phyloP scores from a whole-genome alignment of 2,888 invertebrate species.

The Leptarthrus brevirostris region DNA sequence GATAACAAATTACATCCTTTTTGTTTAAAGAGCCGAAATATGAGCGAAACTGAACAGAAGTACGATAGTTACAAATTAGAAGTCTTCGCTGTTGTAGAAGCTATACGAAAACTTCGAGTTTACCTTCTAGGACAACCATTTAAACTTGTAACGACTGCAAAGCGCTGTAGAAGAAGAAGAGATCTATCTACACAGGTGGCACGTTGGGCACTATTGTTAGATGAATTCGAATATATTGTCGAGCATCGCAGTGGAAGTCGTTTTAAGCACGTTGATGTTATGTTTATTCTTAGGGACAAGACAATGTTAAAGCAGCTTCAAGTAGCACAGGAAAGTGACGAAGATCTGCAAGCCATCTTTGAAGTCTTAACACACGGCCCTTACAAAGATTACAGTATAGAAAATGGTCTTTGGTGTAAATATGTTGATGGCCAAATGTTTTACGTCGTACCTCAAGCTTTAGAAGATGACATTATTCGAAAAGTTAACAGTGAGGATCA shows the following conservation, averaged over 20 bases:
- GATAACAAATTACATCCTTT: neutral
- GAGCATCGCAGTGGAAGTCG: slow-evolving; percentile 55
- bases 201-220: slow-evolving; percentile 55
- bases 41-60: no score
- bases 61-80: no score
- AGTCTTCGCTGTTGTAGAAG: slow-evolving; percentile 47
- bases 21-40: slow-evolving; percentile 1
- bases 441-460: slow-evolving; percentile 49
- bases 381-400: slow-evolving; percentile 5
- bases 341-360: slow-evolving; percentile 32
- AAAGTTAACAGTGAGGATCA: slow-evolving; percentile 50
- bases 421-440: neutral
- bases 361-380: neutral
- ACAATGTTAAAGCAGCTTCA: slow-evolving; percentile 5
- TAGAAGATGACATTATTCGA: slow-evolving; percentile 49
- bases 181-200: slow-evolving; percentile 54
- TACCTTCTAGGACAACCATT: slow-evolving; percentile 55
- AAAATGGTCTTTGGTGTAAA: slow-evolving; percentile 10
- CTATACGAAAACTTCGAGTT: slow-evolving; percentile 56
- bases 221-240: slow-evolving; percentile 55
- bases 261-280: slow-evolving; percentile 56
- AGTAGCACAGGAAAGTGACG: slow-evolving; percentile 41
- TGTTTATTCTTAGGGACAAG: slow-evolving; percentile 3
- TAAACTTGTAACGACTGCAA: slow-evolving; percentile 53
- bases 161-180: slow-evolving; percentile 51